phyloP scores from a whole-genome alignment of 2,888 invertebrate genomes.

The Entomobrya proxima region DNA sequence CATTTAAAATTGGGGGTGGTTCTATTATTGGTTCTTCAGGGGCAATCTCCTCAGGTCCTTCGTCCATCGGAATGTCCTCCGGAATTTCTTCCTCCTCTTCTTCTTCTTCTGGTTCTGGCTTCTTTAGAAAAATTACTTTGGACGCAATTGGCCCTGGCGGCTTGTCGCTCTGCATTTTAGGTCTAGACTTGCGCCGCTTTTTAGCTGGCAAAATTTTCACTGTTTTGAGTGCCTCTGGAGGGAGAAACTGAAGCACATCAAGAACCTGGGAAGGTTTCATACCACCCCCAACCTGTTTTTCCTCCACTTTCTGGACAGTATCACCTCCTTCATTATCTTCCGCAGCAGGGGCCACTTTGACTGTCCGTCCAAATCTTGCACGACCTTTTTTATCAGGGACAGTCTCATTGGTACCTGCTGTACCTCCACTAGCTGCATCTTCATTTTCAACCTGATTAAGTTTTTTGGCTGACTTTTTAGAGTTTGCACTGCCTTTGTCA shows the following conservation, averaged over 20 bases:
- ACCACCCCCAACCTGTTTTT: too few relatives aligned
- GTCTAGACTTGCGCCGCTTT: not conserved
- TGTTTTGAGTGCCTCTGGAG: constrained; percentile 34
- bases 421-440: not conserved
- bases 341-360: too few relatives aligned
- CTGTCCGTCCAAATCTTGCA: too few relatives aligned
- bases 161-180: too few relatives aligned
- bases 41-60: not conserved
- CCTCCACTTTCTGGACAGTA: too few relatives aligned
- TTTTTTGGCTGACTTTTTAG: not conserved
- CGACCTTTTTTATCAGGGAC: too few relatives aligned
- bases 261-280: not conserved
- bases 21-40: not conserved
- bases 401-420: not conserved
- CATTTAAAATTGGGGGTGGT: not conserved
- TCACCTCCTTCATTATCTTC: too few relatives aligned
- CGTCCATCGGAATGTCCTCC: not conserved
- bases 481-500: not conserved
- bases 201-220: not conserved
- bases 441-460: too few relatives aligned
- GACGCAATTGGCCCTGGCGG: constrained; percentile 31
- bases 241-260: constrained; percentile 21
- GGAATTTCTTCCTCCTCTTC: not conserved
- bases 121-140: constrained; percentile 33
- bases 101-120: not conserved